Evolutionary conservation across 2,888 invertebrate species (phyloP).

Genomic region (Drosophila vallismaia): DNA sequence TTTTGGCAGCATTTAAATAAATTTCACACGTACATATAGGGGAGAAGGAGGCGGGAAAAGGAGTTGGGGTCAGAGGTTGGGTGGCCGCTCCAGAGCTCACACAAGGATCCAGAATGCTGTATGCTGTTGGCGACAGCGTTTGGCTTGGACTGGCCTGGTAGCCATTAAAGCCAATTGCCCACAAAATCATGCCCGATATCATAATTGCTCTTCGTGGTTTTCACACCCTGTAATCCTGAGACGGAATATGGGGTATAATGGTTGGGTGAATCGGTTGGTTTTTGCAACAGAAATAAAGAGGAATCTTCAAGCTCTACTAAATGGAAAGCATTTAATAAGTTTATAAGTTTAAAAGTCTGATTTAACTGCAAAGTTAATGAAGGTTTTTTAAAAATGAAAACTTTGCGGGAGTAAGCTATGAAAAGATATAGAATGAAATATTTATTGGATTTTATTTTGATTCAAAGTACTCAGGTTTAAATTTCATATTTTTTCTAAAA

Average conservation of each 20-base stretch:
- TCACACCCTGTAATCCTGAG: constrained; percentile 23
- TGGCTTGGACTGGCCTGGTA: constrained; percentile 47
- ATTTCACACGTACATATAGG: constrained; percentile 52
- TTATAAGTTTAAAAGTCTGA: too few relatives aligned
- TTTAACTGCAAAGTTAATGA: too few relatives aligned
- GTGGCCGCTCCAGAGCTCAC: not conserved
- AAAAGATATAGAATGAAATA: too few relatives aligned
- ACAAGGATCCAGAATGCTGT: constrained; percentile 23
- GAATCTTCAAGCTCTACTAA: too few relatives aligned
- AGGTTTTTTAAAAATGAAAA: too few relatives aligned
- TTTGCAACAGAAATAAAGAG: too few relatives aligned
- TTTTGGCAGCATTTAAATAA: constrained; percentile 78
- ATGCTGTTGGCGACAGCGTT: constrained; percentile 47
- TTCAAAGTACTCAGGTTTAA: not conserved
- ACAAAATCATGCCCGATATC: constrained; percentile 79
- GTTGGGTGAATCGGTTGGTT: not conserved
- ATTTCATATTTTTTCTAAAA: not conserved
- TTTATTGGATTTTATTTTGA: too few relatives aligned
- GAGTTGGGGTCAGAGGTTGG: not conserved
- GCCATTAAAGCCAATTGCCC: constrained; percentile 79
- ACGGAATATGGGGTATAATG: too few relatives aligned
- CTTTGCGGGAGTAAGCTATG: too few relatives aligned
- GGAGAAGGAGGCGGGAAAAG: not conserved
- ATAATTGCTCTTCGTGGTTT: constrained; percentile 78
- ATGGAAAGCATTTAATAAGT: too few relatives aligned